Conservation (phyloP, 2,888 invertebrate species). For the Aquatica leii region DNA sequence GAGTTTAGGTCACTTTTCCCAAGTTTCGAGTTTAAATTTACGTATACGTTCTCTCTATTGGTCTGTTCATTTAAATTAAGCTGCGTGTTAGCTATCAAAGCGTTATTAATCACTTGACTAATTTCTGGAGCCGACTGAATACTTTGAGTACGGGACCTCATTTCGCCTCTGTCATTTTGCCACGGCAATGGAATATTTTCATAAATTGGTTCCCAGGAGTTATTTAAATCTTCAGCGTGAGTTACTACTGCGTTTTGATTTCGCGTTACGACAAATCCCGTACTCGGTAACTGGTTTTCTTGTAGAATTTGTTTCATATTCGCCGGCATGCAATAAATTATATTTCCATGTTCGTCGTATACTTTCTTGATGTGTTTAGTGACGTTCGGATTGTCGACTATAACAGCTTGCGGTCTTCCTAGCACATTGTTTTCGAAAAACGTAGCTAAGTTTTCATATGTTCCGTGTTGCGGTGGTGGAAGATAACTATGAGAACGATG, state of each 20-base stretch:
- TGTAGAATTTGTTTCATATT: constrained; percentile 60
- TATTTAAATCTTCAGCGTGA: constrained; percentile 56
- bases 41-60: constrained; percentile 57
- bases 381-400: constrained; percentile 68
- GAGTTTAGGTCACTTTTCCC: constrained; percentile 46
- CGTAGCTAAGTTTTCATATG: constrained; percentile 76
- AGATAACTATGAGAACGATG: constrained; percentile 59
- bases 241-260: constrained; percentile 58
- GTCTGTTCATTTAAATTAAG: constrained; percentile 37
- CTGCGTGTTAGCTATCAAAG: constrained; percentile 50
- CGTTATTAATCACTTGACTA: constrained; percentile 54
- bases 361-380: constrained; percentile 70
- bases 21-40: constrained; percentile 50
- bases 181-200: constrained; percentile 81
- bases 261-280: constrained; percentile 63
- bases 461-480: constrained; percentile 67
- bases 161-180: constrained; percentile 59
- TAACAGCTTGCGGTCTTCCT: constrained; percentile 58
- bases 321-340: constrained; percentile 70
- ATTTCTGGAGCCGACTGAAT: constrained; percentile 76
- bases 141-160: constrained; percentile 69
- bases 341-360: constrained; percentile 70
- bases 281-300: constrained; percentile 58
- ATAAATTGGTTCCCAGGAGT: constrained; percentile 78
- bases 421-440: constrained; percentile 61